A percentile compares a stretch with the other conserved stretches of the same genome.
Evolutionary conservation across 2,113 vertebrate species (phyloP).

Genomic region (Melanotaenia duboulayi): DNA sequence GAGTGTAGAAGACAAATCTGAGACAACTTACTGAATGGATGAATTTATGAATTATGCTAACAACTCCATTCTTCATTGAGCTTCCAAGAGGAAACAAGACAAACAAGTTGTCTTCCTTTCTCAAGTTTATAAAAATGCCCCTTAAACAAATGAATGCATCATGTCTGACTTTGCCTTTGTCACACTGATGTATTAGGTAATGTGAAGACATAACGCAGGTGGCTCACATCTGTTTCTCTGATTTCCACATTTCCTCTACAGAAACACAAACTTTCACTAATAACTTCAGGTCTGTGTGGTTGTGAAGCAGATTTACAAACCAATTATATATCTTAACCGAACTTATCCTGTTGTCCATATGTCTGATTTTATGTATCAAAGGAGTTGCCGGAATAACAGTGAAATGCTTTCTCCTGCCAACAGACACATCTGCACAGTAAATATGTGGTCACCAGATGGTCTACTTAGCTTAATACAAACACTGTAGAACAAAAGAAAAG

Average conservation of each 20-base stretch:
- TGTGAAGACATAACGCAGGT: slow-evolving; percentile 5
- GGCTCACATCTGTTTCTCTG: slow-evolving; percentile 1
- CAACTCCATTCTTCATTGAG: not conserved
- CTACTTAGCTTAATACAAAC: not conserved
- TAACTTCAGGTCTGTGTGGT: not conserved
- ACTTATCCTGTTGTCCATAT: not conserved
- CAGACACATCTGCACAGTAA: too few species aligned
- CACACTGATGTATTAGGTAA: not conserved
- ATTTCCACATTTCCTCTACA: not conserved
- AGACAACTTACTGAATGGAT: not conserved
- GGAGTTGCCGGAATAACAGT: not conserved
- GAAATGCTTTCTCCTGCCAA: not conserved
- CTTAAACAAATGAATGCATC: slow-evolving; percentile 1
- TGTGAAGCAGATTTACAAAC: not conserved
- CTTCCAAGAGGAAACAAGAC: not conserved
- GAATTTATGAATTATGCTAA: not conserved
- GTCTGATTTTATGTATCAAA: not conserved
- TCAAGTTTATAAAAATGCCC: not conserved
- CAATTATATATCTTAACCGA: not conserved
- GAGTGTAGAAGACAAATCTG: not conserved
- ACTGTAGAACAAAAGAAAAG: not conserved
- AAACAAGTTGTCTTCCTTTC: not conserved
- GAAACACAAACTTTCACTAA: not conserved
- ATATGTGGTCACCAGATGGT: not conserved
- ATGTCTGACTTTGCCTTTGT: slow-evolving; percentile 10